phyloP scores from a whole-genome alignment of 2,797 vertebrate species.

The Epinephelus coioides region DNA sequence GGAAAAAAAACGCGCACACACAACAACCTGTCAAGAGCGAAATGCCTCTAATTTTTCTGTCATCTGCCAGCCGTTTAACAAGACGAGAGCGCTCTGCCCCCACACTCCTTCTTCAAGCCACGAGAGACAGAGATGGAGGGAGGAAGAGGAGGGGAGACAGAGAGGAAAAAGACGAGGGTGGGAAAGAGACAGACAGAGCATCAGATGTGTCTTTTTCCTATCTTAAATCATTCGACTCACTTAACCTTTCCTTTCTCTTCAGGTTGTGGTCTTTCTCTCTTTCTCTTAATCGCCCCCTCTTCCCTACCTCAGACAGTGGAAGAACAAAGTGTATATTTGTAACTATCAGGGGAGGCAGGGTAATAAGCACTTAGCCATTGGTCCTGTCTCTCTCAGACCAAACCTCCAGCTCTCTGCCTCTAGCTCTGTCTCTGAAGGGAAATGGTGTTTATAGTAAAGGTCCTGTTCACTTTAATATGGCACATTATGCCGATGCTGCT shows the following conservation, averaged over 20 bases:
- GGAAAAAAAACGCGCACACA: slow-evolving; percentile 50
- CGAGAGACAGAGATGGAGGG: slow-evolving; percentile 72
- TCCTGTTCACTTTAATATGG: slow-evolving; percentile 93
- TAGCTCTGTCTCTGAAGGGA: slow-evolving; percentile 56
- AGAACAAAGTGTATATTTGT: slow-evolving; percentile 78
- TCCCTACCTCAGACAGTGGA: slow-evolving; percentile 64
- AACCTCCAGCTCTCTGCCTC: slow-evolving; percentile 66
- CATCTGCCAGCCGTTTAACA: slow-evolving; percentile 90
- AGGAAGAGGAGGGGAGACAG: slow-evolving; percentile 62
- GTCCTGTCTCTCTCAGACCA: slow-evolving; percentile 69
- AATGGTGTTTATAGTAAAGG: slow-evolving; percentile 92
- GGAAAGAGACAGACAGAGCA: slow-evolving; percentile 55
- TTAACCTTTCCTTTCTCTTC: slow-evolving; percentile 75
- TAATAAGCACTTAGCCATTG: slow-evolving; percentile 82
- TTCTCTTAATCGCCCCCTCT: slow-evolving; percentile 47
- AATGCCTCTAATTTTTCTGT: slow-evolving; percentile 91
- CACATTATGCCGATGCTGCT: slow-evolving; percentile 93
- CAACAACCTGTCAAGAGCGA: slow-evolving; percentile 89
- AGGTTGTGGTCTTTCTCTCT: slow-evolving; percentile 70
- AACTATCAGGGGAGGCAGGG: slow-evolving; percentile 76
- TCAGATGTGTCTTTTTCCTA: slow-evolving; percentile 72
- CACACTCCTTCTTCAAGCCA: slow-evolving; percentile 81
- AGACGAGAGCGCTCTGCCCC: slow-evolving; percentile 84
- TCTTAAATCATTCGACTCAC: slow-evolving; percentile 72
- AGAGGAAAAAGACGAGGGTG: slow-evolving; percentile 49